Evolutionary conservation across 1,140 invertebrate genomes (phyloP).

Genomic region (Drosophila arawakana): DNA sequence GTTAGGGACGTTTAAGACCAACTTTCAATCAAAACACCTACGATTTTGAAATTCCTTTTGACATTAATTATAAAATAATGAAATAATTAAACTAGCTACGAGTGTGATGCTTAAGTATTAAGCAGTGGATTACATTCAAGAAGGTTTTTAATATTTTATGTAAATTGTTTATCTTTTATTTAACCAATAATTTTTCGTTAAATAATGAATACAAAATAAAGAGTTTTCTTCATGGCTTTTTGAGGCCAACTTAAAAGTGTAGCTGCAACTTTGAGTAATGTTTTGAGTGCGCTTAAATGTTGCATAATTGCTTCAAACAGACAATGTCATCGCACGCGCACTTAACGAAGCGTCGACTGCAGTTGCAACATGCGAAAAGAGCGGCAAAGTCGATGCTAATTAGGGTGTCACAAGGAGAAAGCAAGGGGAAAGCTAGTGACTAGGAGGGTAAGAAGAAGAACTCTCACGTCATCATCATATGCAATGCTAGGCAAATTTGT

Average conservation of each 20-base stretch:
- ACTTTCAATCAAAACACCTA: too few species aligned
- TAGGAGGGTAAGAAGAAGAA: neutral
- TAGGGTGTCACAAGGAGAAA: slow-evolving; percentile 51
- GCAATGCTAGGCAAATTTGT: slow-evolving; percentile 46
- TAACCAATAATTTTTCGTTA: too few species aligned
- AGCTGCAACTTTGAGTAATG: slow-evolving; percentile 3
- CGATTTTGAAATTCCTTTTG: too few species aligned
- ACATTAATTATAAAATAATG: too few species aligned
- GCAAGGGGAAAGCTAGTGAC: slow-evolving; percentile 17
- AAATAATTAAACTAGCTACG: too few species aligned
- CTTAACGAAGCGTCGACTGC: slow-evolving; percentile 56
- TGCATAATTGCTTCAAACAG: slow-evolving; percentile 70
- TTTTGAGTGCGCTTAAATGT: slow-evolving; percentile 60
- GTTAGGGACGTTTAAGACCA: too few species aligned
- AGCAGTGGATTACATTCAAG: too few species aligned
- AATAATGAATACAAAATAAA: too few species aligned
- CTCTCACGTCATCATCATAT: slow-evolving; percentile 27
- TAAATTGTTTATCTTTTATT: too few species aligned
- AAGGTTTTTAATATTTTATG: too few species aligned
- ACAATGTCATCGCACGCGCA: slow-evolving; percentile 66
- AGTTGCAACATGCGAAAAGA: slow-evolving; percentile 4
- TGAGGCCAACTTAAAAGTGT: neutral
- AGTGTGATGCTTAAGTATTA: too few species aligned
- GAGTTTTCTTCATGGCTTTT: too few species aligned
- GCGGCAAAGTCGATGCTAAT: slow-evolving; percentile 61